Base-by-base conservation (phyloP, 2,797 vertebrate species). In the Spizella passerina region DNA sequence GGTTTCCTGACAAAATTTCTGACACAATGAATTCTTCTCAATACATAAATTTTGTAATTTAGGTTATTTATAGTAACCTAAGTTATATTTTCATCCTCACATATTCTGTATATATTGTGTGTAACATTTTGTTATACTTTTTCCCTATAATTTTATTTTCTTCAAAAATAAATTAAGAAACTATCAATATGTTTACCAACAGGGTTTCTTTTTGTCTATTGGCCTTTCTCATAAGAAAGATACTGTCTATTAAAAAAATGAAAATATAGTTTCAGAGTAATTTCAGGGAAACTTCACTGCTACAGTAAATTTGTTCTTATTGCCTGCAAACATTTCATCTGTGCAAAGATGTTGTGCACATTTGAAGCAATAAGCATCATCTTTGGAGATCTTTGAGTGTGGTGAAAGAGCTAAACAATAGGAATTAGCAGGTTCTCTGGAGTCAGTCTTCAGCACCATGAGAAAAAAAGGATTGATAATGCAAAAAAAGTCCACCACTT, bases 351-450 rank as follows among this genome's bases (percentile, higher is more conserved):
- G 19, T 63, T 86, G 47, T 52, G 59, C 23, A 90, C 21, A 64
- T 94, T 57, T 89, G 39, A 94, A 82, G 36, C 76, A 93, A 53
- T 88, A 93, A 90, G 49, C 89, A 64, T 84, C 55, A 90, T 82
- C 69, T 94, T 90, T 64, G 56, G 39, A 86, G 61, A 87, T 27
- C 57, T 92, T 36, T 68, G 49, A 52, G 29, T 7, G 7, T 78
- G 27, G n/a, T 80, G 36, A 87, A 96, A 96, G 80, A 93, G 56
- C 86, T 92, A 96, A 96, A 93, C 86, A 85, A 75, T 88, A 80
- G 86, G 70, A 93, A 94, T 93, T 83, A 96, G 26, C 12, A 44
- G 11, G 73, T 91, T 94, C 81, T 95, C 91, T 88, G 50, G 79
- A 81, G 79, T 81, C 38, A 85, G 57, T 89, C 60, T 94, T 92